These are phyloP conservation scores for Eospalax fontanierii DNA, from an alignment of 2,797 vertebrate species.

Conservation along the genomic window DNA sequence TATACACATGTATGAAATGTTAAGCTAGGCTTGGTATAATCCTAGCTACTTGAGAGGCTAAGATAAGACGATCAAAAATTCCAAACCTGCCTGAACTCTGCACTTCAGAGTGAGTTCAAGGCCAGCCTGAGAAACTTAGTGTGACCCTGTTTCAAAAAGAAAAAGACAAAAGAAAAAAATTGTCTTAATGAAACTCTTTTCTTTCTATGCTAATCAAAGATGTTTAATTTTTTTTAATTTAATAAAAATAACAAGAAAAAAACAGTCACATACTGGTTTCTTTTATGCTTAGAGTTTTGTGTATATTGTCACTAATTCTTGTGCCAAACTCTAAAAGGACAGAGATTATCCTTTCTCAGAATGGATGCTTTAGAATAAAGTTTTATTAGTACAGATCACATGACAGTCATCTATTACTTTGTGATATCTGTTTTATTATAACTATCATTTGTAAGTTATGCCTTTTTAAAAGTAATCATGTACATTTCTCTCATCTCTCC, in stretches of 20 bases:
- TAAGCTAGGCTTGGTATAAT: background rate
- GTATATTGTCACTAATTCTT: background rate
- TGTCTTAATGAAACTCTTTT: background rate
- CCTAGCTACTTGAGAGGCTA: background rate
- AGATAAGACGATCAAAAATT: background rate
- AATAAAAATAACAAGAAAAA: background rate
- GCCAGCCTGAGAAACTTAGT: background rate
- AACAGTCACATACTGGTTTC: background rate
- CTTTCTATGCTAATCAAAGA: background rate
- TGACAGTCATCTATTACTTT: background rate
- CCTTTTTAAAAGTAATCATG: background rate
- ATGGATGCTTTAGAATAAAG: background rate
- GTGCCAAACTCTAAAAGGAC: background rate
- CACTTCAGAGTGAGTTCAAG: background rate
- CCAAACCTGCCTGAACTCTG: background rate
- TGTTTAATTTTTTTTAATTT: background rate
- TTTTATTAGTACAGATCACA: background rate
- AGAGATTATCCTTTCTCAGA: background rate
- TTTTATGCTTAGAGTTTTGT: background rate
- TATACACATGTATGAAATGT: background rate
- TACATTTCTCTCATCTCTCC: background rate
- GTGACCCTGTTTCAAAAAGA: background rate
- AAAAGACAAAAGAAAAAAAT: background rate
- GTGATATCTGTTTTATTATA: conserved; percentile 19
- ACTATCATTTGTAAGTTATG: background rate